Conservation (phyloP, 2,113 vertebrate species). For the Semicossyphus pulcher region DNA sequence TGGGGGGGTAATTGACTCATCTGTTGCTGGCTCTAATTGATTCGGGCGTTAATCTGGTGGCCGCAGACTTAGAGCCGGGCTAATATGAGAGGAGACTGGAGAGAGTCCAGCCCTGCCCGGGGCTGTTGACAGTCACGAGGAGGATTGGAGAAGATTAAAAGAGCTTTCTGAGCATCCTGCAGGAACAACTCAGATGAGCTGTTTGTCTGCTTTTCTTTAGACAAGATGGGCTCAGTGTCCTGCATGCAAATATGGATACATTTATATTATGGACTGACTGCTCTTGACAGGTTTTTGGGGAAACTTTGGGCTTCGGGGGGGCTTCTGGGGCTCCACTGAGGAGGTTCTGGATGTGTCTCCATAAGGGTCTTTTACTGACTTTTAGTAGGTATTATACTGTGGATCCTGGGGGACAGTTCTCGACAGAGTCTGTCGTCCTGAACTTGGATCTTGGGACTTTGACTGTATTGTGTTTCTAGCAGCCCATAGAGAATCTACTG, state of each 20-base stretch:
- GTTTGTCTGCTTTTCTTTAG: slow-evolving; percentile 17
- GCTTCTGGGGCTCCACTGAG: no score
- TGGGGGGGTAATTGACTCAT: slow-evolving; percentile 62
- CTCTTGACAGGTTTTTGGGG: no score
- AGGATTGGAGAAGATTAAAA: slow-evolving; percentile 72
- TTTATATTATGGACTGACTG: no score
- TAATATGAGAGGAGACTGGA: slow-evolving; percentile 53
- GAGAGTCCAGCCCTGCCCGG: slow-evolving; percentile 61
- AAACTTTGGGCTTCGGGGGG: no score
- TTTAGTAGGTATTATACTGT: no score
- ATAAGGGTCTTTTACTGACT: no score
- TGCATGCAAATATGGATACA: background rate
- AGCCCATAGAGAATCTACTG: no score
- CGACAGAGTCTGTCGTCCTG: no score
- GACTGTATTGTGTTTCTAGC: no score
- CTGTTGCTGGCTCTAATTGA: slow-evolving; percentile 76
- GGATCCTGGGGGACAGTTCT: no score
- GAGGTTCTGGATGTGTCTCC: no score
- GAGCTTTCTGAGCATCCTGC: slow-evolving; percentile 51
- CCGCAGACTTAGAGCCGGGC: slow-evolving; percentile 37
- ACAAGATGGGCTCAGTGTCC: background rate
- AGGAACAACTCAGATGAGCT: slow-evolving; percentile 2
- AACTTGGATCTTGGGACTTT: no score
- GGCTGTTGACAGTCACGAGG: slow-evolving; percentile 55
- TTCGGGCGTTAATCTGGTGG: slow-evolving; percentile 76